A percentile compares a stretch with the other conserved stretches of the same genome.
Evolutionary conservation across 2,888 invertebrate genomes (phyloP).

Genomic region (Aricia artaxerxes): DNA sequence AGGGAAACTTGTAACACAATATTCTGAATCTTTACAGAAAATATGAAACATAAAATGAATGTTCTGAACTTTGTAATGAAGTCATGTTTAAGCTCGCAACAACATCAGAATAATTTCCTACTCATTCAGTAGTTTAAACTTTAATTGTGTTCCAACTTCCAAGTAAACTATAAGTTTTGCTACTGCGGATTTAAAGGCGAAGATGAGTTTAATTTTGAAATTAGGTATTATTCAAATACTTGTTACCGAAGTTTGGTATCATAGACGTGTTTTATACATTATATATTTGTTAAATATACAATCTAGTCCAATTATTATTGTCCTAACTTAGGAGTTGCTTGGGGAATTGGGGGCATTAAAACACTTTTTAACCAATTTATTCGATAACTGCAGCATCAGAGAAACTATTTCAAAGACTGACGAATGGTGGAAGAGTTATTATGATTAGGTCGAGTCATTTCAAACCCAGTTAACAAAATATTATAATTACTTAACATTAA

Average conservation of each 20-base stretch:
- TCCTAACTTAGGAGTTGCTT: too few relatives aligned
- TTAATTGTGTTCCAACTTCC: conserved; percentile 52
- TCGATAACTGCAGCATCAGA: too few relatives aligned
- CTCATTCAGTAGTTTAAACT: conserved; percentile 51
- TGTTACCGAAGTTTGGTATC: neutral
- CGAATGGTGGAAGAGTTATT: too few relatives aligned
- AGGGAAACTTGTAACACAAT: conserved; percentile 7
- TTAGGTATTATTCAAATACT: neutral
- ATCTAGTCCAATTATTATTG: too few relatives aligned
- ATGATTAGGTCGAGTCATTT: too few relatives aligned
- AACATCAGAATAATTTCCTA: conserved; percentile 39
- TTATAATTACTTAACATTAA: too few relatives aligned
- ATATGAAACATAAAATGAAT: conserved; percentile 31
- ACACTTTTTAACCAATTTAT: too few relatives aligned
- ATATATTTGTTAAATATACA: too few relatives aligned
- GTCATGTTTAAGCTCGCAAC: conserved; percentile 33
- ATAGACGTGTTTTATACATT: too few relatives aligned
- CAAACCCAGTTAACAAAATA: too few relatives aligned
- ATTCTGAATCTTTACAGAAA: neutral
- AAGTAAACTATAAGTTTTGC: conserved; percentile 37
- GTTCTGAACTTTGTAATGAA: conserved; percentile 34
- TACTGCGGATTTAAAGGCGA: neutral
- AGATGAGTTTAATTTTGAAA: neutral
- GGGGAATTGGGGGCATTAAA: too few relatives aligned
- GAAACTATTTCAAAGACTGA: too few relatives aligned